Percentiles rank a stretch among this genome's conserved stretches.
These are phyloP conservation scores for Oligia fasciuncula DNA, from an alignment of 2,888 invertebrate species.

Conservation along the genomic window DNA sequence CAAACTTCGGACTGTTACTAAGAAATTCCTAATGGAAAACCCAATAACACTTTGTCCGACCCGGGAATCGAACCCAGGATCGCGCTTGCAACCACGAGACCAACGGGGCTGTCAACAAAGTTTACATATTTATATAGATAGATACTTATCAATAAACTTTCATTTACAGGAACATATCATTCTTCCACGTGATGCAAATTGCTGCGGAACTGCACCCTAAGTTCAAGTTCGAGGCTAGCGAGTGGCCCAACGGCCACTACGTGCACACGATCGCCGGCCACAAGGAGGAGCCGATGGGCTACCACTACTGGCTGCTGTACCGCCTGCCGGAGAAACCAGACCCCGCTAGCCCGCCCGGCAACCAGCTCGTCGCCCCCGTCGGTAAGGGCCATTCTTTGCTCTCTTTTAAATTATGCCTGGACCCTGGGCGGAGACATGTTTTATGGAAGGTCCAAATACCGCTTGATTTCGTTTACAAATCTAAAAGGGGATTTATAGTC, in stretches of 20 bases:
- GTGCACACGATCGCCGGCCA: slow-evolving; percentile 95
- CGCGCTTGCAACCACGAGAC: too few relatives aligned
- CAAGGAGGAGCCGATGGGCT: slow-evolving; percentile 95
- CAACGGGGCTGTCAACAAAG: too few relatives aligned
- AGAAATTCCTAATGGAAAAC: too few relatives aligned
- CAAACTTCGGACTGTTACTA: too few relatives aligned
- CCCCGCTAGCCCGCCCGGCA: slow-evolving; percentile 94
- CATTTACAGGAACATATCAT: slow-evolving; percentile 90
- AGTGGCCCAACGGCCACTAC: slow-evolving; percentile 98
- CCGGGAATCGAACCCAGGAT: too few relatives aligned
- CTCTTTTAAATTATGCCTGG: not conserved
- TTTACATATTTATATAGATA: too few relatives aligned
- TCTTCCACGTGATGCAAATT: slow-evolving; percentile 94
- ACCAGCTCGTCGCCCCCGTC: slow-evolving; percentile 96
- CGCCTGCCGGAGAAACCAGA: slow-evolving; percentile 95
- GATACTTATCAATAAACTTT: not conserved
- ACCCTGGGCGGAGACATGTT: not conserved
- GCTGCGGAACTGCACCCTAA: slow-evolving; percentile 94
- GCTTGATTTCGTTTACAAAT: not conserved
- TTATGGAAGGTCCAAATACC: not conserved
- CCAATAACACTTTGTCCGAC: too few relatives aligned
- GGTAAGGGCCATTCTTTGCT: slow-evolving; percentile 90
- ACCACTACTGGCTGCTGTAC: slow-evolving; percentile 97
- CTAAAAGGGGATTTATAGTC: too few relatives aligned
- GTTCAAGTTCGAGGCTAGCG: slow-evolving; percentile 94